Percentiles rank a stretch among this genome's conserved stretches.
Conservation (phyloP, 2,797 vertebrate species). For the Peromyscus attwateri region DNA sequence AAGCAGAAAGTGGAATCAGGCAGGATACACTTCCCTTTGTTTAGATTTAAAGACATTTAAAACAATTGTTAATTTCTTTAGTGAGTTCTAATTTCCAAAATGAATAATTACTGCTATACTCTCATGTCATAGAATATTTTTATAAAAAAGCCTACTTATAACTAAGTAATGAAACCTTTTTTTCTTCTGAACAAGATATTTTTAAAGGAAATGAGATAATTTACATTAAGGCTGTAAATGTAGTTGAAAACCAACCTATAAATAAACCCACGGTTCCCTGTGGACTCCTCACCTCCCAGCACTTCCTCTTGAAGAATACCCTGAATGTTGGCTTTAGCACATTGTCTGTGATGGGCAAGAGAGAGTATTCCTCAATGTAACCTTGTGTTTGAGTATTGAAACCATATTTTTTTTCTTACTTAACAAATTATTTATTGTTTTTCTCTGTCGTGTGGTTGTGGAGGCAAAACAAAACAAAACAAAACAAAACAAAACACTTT, state of each 20-base stretch:
- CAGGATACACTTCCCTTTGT: background rate
- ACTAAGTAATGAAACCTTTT: background rate
- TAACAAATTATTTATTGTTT: background rate
- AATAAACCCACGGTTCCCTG: background rate
- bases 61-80: background rate
- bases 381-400: background rate
- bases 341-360: background rate
- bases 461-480: background rate
- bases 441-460: background rate
- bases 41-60: background rate
- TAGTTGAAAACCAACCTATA: background rate
- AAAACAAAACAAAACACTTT: background rate
- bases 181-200: background rate
- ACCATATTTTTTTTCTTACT: background rate
- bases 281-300: background rate
- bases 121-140: background rate
- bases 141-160: background rate
- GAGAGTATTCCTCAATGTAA: background rate
- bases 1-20: background rate
- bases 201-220: background rate
- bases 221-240: background rate
- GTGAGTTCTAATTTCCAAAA: background rate
- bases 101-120: background rate
- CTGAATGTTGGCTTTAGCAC: background rate
- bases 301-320: background rate